These are phyloP conservation scores for Dicyrtomina minuta DNA, from an alignment of 2,888 invertebrate species.

Conservation along the genomic window DNA sequence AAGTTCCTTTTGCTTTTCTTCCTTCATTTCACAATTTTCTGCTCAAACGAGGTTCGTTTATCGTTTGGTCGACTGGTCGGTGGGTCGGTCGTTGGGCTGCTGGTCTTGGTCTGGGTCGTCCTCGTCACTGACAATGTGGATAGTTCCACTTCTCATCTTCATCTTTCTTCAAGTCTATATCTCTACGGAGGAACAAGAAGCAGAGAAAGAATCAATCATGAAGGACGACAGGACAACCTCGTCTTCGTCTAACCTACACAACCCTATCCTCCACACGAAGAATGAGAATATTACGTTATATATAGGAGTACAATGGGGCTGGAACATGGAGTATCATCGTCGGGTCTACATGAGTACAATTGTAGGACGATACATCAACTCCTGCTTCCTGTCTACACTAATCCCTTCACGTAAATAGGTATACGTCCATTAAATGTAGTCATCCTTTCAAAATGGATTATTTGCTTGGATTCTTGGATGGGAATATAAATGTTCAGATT, in stretches of 20 bases:
- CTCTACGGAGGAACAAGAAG: background rate
- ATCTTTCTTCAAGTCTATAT: background rate
- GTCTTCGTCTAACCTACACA: background rate
- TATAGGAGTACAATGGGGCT: background rate
- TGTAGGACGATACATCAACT: background rate
- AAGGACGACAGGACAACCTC: background rate
- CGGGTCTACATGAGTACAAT: background rate
- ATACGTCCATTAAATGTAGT: background rate
- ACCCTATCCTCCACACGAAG: too few species aligned
- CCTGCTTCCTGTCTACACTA: too few species aligned
- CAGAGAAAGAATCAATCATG: constrained; percentile 18
- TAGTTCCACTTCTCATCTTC: constrained; percentile 14
- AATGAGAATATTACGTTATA: too few species aligned
- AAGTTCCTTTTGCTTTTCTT: constrained; percentile 17
- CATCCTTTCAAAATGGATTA: background rate
- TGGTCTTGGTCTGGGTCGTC: too few species aligned
- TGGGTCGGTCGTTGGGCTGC: too few species aligned
- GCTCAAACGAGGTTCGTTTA: constrained; percentile 21
- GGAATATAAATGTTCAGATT: background rate
- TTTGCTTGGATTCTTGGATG: background rate
- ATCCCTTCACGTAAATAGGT: too few species aligned
- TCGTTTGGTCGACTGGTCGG: too few species aligned
- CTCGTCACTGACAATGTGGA: too few species aligned
- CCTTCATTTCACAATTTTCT: constrained; percentile 17
- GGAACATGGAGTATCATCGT: background rate